Evolutionary conservation across 2,797 vertebrate genomes (phyloP).

Genomic region (Gallinago nigripennis): DNA sequence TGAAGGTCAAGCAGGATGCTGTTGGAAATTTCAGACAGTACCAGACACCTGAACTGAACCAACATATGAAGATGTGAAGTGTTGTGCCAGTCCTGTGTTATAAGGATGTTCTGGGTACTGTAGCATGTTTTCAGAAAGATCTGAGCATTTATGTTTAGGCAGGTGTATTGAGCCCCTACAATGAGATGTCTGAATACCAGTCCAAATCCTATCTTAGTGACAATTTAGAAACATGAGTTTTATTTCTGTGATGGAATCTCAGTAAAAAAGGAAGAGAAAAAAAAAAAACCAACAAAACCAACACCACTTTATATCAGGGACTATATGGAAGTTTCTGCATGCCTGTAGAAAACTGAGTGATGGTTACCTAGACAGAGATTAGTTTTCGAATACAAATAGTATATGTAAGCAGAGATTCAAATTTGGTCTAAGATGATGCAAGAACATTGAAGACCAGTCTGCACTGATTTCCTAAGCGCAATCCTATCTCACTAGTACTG

Average conservation of each 20-base stretch:
- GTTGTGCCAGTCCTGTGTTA: background rate
- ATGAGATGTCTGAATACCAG: background rate
- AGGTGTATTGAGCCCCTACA: background rate
- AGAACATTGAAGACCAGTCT: background rate
- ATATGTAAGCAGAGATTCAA: background rate
- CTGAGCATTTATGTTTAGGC: background rate
- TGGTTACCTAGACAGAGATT: background rate
- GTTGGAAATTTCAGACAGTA: background rate
- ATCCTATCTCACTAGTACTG: background rate
- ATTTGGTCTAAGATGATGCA: background rate
- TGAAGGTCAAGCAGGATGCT: background rate
- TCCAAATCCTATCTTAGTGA: background rate
- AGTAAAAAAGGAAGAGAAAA: background rate
- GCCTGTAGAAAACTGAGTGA: background rate
- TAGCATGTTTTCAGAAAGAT: background rate
- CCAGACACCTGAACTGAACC: background rate
- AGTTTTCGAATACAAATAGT: background rate
- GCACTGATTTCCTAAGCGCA: background rate
- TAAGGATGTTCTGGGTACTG: background rate
- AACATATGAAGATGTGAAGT: background rate
- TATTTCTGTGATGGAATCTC: background rate
- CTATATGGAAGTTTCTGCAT: background rate
- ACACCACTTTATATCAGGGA: fast-evolving
- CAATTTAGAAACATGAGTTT: background rate
- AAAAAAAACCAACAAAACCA: background rate